Evolutionary conservation across 2,888 invertebrate genomes (phyloP).

Genomic region (Orthosia cruda): DNA sequence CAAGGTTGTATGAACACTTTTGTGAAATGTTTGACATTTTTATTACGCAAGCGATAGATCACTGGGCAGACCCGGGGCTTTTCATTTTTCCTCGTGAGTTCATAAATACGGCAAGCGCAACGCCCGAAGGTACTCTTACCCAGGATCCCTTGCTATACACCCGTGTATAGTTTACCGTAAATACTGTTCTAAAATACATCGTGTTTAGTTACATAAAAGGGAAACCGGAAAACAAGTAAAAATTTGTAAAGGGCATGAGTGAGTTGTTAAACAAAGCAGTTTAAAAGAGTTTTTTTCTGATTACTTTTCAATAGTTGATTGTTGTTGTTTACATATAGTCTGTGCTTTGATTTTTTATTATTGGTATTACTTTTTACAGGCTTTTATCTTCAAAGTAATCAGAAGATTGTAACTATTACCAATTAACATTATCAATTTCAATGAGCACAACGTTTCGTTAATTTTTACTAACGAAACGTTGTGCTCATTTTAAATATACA

Average conservation of each 20-base stretch:
- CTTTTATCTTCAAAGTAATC: neutral
- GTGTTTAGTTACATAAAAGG: conserved; percentile 44
- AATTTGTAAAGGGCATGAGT: conserved; percentile 17
- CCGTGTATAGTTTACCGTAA: conserved; percentile 50
- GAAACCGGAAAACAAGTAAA: conserved; percentile 21
- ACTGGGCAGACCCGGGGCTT: too few species aligned
- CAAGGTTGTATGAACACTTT: conserved; percentile 1
- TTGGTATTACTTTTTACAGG: neutral
- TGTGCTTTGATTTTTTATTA: neutral
- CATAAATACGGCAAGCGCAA: conserved; percentile 60
- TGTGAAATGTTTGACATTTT: conserved; percentile 36
- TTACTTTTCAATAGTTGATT: neutral
- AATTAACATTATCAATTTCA: neutral
- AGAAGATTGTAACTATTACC: neutral
- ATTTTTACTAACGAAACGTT: too few species aligned
- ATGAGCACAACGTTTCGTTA: neutral
- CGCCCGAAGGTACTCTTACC: conserved; percentile 58
- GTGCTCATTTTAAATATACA: too few species aligned
- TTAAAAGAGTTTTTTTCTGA: neutral
- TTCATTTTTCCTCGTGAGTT: too few species aligned
- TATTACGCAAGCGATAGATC: neutral
- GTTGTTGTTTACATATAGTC: neutral
- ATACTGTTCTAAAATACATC: conserved; percentile 56
- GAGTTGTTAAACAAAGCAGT: neutral
- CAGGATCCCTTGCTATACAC: conserved; percentile 55